Percentiles rank a stretch among this genome's conserved stretches.
phyloP scores from a whole-genome alignment of 2,113 vertebrate species.

The Hystrix cristata region DNA sequence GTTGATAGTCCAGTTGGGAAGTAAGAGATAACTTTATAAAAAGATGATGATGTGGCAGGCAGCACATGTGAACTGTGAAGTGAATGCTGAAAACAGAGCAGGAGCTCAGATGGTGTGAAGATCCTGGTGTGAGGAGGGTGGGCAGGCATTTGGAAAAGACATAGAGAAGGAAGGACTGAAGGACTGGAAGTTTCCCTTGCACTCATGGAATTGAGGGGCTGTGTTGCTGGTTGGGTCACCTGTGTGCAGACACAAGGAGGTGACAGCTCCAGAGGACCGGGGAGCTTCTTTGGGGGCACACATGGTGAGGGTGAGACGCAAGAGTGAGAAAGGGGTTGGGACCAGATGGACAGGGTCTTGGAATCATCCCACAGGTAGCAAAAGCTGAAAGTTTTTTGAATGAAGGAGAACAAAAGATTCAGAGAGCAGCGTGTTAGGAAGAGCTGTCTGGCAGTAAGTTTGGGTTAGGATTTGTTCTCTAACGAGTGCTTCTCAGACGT shows the following conservation, averaged over 20 bases:
- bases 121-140: no score
- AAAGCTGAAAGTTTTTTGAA: conserved; percentile 46
- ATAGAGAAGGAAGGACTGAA: background rate
- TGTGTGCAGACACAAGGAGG: background rate
- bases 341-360: background rate
- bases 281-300: background rate
- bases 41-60: background rate
- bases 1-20: background rate
- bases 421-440: background rate
- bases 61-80: background rate
- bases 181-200: background rate
- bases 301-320: rapidly evolving
- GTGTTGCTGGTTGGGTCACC: background rate
- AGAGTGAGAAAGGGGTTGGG: background rate
- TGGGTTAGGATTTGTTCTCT: conserved; percentile 25
- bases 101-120: background rate
- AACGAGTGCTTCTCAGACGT: background rate
- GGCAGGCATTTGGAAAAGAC: background rate
- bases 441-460: background rate
- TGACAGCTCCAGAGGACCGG: rapidly evolving
- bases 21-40: background rate
- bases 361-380: background rate
- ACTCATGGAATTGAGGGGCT: background rate
- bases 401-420: background rate
- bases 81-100: background rate